Conservation (phyloP, 1,140 invertebrate species). For the Pararge aegeria region DNA sequence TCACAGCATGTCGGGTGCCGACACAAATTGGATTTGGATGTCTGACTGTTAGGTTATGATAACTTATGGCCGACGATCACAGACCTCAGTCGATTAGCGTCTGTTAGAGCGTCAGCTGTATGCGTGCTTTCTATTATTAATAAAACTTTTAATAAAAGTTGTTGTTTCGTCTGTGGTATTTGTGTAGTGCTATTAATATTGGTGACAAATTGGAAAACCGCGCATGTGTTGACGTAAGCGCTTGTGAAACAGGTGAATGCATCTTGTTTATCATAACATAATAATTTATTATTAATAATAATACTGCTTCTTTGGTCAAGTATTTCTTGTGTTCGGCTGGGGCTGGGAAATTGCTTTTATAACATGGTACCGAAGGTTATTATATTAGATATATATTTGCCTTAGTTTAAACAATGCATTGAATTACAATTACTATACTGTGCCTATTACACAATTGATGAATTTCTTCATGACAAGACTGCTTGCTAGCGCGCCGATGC, state of each 20-base stretch:
- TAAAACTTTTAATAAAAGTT: not conserved
- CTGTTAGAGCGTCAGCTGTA: constrained; percentile 28
- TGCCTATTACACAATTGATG: too few species aligned
- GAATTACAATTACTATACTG: too few species aligned
- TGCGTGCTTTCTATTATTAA: constrained; percentile 22
- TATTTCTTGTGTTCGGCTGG: too few species aligned
- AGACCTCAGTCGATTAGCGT: constrained; percentile 28
- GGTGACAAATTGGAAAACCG: not conserved
- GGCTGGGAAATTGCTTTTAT: too few species aligned
- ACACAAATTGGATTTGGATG: not conserved
- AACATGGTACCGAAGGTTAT: too few species aligned
- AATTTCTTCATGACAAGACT: too few species aligned
- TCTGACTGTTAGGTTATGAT: not conserved
- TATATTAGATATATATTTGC: too few species aligned
- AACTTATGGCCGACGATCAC: constrained; percentile 10
- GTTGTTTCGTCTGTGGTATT: not conserved
- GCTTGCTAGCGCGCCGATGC: too few species aligned
- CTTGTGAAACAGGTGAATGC: constrained; percentile 3
- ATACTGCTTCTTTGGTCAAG: too few species aligned
- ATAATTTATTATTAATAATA: too few species aligned
- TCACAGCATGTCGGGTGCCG: not conserved
- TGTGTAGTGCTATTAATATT: constrained; percentile 12
- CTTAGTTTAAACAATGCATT: too few species aligned
- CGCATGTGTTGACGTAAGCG: constrained; percentile 6
- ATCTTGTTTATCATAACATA: not conserved